phyloP scores from a whole-genome alignment of 2,888 invertebrate species.

The Stegophylla sp. region DNA sequence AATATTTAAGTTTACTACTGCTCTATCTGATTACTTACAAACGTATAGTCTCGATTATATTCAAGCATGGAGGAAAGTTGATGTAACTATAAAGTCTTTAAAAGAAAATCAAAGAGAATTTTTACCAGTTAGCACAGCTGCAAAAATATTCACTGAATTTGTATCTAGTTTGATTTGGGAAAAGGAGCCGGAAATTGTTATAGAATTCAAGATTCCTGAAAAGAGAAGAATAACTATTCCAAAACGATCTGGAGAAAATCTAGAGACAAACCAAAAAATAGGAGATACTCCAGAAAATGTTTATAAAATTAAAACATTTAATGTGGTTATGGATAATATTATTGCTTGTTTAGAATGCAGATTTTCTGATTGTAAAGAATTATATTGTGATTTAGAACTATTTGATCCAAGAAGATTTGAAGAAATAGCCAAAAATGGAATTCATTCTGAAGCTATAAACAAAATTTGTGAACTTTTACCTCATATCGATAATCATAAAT shows the following conservation, averaged over 20 bases:
- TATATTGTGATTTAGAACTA: slow-evolving; percentile 15
- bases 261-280: background rate
- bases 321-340: slow-evolving; percentile 16
- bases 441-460: slow-evolving; percentile 13
- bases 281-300: slow-evolving; percentile 21
- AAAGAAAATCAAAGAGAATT: background rate
- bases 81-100: background rate
- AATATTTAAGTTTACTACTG: slow-evolving; percentile 36
- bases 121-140: background rate
- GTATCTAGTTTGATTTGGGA: background rate
- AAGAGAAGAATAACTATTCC: slow-evolving; percentile 20
- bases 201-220: slow-evolving; percentile 7
- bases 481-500: slow-evolving; percentile 5
- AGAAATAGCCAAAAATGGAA: slow-evolving; percentile 3
- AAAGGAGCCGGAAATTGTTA: slow-evolving; percentile 15
- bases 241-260: background rate
- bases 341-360: slow-evolving; percentile 18
- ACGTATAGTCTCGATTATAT: slow-evolving; percentile 31
- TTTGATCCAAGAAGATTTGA: slow-evolving; percentile 24
- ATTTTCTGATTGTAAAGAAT: slow-evolving; percentile 13
- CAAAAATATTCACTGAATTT: slow-evolving; percentile 13
- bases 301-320: slow-evolving; percentile 16
- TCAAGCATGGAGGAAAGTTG: slow-evolving; percentile 1
- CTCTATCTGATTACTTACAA: slow-evolving; percentile 37
- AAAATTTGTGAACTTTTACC: slow-evolving; percentile 23